phyloP scores from a whole-genome alignment of 2,888 invertebrate genomes.

The Elaeidobius kamerunicus region DNA sequence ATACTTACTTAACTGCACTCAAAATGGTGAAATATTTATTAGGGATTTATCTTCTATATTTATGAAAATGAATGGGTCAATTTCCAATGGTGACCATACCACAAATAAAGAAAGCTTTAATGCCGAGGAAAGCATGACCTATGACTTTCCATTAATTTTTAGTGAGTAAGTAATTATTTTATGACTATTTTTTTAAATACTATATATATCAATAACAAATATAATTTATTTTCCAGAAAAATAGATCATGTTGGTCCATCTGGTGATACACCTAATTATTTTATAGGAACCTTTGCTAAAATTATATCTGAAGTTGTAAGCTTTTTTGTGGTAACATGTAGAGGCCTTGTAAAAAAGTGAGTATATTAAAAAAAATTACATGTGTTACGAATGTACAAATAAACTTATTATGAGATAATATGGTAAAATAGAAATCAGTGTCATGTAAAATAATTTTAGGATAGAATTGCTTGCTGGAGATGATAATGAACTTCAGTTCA shows the following conservation, averaged over 20 bases:
- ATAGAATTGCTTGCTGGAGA: background rate
- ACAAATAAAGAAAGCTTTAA: background rate
- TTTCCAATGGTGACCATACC: background rate
- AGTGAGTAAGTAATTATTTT: constrained; percentile 6
- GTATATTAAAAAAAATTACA: background rate
- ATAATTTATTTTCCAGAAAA: constrained; percentile 10
- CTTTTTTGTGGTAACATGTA: constrained; percentile 14
- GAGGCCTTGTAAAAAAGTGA: constrained; percentile 17
- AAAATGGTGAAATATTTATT: constrained; percentile 17
- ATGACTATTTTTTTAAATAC: background rate
- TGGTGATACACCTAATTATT: background rate
- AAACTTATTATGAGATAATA: too few relatives aligned
- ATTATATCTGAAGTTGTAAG: background rate
- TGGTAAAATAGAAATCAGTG: too few relatives aligned
- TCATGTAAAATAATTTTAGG: too few relatives aligned
- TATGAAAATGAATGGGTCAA: background rate
- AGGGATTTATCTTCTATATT: constrained; percentile 2
- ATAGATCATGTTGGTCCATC: background rate
- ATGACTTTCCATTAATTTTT: background rate
- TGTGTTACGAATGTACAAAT: too few relatives aligned
- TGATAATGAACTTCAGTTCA: background rate
- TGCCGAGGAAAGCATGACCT: background rate
- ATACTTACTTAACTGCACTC: constrained; percentile 19
- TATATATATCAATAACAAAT: too few relatives aligned
- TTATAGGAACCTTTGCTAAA: constrained; percentile 4